A percentile compares a stretch with the other conserved stretches of the same genome.
Evolutionary conservation across 2,888 invertebrate genomes (phyloP).

Genomic region (Nomada goodeniana): DNA sequence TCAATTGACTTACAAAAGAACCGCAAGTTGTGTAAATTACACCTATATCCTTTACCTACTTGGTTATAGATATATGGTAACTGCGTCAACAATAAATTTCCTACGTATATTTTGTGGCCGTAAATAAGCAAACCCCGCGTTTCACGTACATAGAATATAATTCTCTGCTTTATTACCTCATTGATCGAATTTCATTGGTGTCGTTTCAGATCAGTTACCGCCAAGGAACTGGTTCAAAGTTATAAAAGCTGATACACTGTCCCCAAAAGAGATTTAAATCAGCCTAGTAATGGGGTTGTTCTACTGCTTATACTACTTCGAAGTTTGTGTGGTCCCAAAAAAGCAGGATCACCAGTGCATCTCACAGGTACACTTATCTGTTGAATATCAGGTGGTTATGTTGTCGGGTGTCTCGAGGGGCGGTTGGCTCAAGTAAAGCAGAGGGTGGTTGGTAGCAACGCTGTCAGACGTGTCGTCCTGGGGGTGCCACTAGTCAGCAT

Average conservation of each 20-base stretch:
- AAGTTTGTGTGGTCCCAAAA: slow-evolving; percentile 24
- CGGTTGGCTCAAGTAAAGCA: slow-evolving; percentile 53
- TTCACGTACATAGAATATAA: too few relatives aligned
- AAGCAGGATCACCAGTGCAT: slow-evolving; percentile 7
- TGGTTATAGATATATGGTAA: background rate
- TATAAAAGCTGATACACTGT: slow-evolving; percentile 6
- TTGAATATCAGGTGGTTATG: slow-evolving; percentile 68
- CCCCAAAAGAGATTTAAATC: slow-evolving; percentile 50
- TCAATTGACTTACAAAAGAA: background rate
- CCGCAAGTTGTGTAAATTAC: background rate
- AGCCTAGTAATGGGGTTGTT: slow-evolving; percentile 14
- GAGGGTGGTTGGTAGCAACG: slow-evolving; percentile 59
- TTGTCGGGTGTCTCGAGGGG: slow-evolving; percentile 71
- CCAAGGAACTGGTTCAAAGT: slow-evolving; percentile 37
- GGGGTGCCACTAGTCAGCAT: slow-evolving; percentile 78
- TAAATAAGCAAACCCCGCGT: too few relatives aligned
- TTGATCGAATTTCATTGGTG: background rate
- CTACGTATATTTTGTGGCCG: too few relatives aligned
- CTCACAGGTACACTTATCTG: slow-evolving; percentile 45
- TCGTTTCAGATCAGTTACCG: background rate
- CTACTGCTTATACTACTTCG: background rate
- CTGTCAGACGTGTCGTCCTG: slow-evolving; percentile 73
- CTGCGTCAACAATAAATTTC: too few relatives aligned
- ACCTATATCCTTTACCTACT: background rate
- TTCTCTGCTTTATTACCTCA: background rate